Evolutionary conservation across 2,888 invertebrate genomes (phyloP).

Genomic region (Xestoiulus laeticollis): DNA sequence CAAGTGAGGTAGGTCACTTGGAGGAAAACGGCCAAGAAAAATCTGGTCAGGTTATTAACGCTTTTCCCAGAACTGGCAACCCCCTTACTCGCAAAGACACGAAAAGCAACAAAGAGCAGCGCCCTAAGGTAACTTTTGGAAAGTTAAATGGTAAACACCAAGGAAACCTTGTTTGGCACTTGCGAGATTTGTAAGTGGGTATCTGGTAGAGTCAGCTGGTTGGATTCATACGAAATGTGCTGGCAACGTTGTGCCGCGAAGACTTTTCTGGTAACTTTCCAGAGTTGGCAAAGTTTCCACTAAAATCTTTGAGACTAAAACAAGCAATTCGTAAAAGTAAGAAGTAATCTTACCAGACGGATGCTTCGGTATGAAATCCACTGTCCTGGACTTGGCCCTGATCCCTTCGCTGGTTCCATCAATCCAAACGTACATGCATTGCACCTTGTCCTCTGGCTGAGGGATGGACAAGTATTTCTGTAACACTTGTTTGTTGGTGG

Average conservation of each 20-base stretch:
- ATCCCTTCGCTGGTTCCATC: constrained; percentile 65
- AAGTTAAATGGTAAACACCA: no score
- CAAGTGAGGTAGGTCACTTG: not conserved
- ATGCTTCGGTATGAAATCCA: constrained; percentile 59
- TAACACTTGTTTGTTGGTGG: constrained; percentile 52
- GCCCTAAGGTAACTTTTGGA: not conserved
- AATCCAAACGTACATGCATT: constrained; percentile 65
- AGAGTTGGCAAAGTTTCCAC: not conserved
- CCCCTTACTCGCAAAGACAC: not conserved
- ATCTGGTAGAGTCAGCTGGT: not conserved
- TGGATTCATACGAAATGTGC: not conserved
- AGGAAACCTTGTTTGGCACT: no score
- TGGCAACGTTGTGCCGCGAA: not conserved
- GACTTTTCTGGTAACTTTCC: not conserved
- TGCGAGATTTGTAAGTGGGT: not conserved
- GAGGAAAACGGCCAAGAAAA: not conserved
- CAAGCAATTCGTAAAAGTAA: not conserved
- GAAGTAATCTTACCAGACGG: constrained; percentile 48
- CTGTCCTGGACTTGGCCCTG: constrained; percentile 64
- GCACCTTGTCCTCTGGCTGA: constrained; percentile 58
- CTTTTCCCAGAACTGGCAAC: not conserved
- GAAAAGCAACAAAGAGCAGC: not conserved
- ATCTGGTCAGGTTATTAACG: not conserved
- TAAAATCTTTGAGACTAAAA: not conserved
- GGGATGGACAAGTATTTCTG: constrained; percentile 54